Evolutionary conservation across 37 sponge, comb jelly and placozoan species (phyloP).

Genomic region (Beroe forskalii): DNA sequence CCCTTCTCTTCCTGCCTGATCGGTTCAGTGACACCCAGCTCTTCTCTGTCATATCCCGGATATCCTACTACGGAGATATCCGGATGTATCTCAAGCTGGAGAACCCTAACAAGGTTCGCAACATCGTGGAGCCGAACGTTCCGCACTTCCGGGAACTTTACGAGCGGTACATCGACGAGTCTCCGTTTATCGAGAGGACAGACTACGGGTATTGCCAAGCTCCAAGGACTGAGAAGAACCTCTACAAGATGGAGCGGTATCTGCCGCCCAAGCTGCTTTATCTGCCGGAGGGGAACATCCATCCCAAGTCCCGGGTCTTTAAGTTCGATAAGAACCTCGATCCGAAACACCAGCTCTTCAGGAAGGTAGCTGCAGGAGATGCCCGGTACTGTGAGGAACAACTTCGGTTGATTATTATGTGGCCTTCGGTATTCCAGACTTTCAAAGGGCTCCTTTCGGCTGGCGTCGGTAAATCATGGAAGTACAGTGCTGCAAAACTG

Average conservation of each 20-base stretch:
- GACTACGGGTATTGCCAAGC: slow-evolving; percentile 46
- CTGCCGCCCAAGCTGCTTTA: background rate
- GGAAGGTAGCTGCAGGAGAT: slow-evolving; percentile 36
- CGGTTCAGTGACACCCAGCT: slow-evolving; percentile 6
- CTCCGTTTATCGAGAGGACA: slow-evolving; percentile 14
- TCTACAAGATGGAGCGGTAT: background rate
- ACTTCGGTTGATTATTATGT: background rate
- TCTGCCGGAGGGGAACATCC: background rate
- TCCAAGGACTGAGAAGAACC: background rate
- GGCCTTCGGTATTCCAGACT: background rate
- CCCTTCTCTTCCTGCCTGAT: slow-evolving; percentile 7
- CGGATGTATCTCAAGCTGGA: background rate
- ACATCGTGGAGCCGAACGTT: slow-evolving; percentile 25
- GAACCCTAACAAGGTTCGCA: slow-evolving; percentile 20
- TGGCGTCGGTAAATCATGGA: background rate
- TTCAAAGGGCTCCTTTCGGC: background rate
- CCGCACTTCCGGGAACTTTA: background rate
- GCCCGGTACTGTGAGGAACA: background rate
- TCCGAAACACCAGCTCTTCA: background rate
- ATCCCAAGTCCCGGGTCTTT: background rate
- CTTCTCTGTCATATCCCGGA: background rate
- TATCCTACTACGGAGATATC: slow-evolving; percentile 26
- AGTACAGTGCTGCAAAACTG: background rate
- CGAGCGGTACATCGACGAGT: background rate
- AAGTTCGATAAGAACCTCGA: background rate